Evolutionary conservation across 2,797 vertebrate species (phyloP), one percentile per base, ranked within the genome.

Genomic region (Stomatorhinus walkeri): DNA sequence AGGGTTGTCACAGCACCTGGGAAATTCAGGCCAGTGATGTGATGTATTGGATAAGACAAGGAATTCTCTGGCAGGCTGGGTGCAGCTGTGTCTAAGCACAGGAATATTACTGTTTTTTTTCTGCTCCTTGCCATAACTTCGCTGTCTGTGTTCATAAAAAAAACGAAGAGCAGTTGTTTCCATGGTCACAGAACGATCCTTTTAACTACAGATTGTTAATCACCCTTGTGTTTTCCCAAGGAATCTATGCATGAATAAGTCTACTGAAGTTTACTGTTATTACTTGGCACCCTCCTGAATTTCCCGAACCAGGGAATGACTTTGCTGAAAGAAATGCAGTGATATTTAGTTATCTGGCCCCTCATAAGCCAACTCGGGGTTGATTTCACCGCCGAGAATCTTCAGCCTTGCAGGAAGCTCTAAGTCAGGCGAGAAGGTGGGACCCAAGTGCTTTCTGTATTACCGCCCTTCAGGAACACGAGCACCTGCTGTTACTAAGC

Each of bases 311-410:
- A 14, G 12, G 48, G 46, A 85, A 52, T 49, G 83, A 49, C 22
- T 28, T 85, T 24, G 48, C 83, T 85, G 83, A 85, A 49, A 85
- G 43, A 51, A 85, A 51, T 51, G 48, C 48, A 32, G 4, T 51
- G 43, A 24, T 85, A 51, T 85, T 85, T 85, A 85, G 83, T 85
- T 51, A 51, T 85, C 16, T 85, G 83, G 46, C 83, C 24, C 83
- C 48, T 85, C 83, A 52, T 51, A 51, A 28, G 83, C n/a, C 28
- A 85, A 85, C 83, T 85, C 40, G 52, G 83, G 46, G 48, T 85
- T 85, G 43, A 46, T 85, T 85, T 85, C 48, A 49, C 83, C 46
- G 43, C 46, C 22, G 83, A 85, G 83, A 52, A 85, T 49, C 46
- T 51, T 43, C 76, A 81, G 76, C 83, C 83, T 85, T 51, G 43